Base-by-base conservation (phyloP, 1,140 invertebrate species). In the Rhagoletis pomonella region DNA sequence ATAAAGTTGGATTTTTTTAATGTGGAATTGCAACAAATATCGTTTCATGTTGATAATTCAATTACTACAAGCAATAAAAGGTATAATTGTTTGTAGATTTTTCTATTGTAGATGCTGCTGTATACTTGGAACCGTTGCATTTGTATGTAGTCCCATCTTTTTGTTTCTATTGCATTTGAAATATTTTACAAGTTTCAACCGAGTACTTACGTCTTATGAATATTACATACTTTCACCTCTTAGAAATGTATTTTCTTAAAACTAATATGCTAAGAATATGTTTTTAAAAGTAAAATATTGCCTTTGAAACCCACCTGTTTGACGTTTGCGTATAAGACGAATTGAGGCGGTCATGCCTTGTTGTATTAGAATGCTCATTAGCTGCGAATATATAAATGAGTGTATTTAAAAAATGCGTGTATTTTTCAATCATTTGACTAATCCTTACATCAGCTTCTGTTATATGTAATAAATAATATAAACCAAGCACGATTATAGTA, bases 381-480 rank as follows among this genome's bases (percentile, higher is more conserved):
- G 89, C 91, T 92, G 58, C 29, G 73, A 19, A 60, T 58, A 10
- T 1, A 81, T 5, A 67, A 39, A 62, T 62, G 10, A 10, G 60
- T 62, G 5, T 44, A 3, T 14, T 73, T 73, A 73, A 44, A 17
- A 14, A 14, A 44, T 14, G 42, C 29, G 10, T 44, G 29, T 67
- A 9, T 42, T 67, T 9, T n/a, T n/a, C n/a, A n/a, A n/a, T n/a
- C n/a, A n/a, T n/a, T n/a, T n/a, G n/a, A n/a, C n/a, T 6, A 67
- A n/a, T 29, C 94, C 95, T 94, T 95, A 97, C 97, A 95, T 97
- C 97, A 93, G 96, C 96, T 93, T 97, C 97, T 42, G 96, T 97
- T 88, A 97, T 95, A 90, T 97, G 96, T 90, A 95, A 95, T 67
- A n/a, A n/a, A n/a, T n/a, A n/a, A n/a, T 96, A 96, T 59, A 98